Base-by-base conservation (phyloP, 2,113 vertebrate species). In the Anhinga anhinga region DNA sequence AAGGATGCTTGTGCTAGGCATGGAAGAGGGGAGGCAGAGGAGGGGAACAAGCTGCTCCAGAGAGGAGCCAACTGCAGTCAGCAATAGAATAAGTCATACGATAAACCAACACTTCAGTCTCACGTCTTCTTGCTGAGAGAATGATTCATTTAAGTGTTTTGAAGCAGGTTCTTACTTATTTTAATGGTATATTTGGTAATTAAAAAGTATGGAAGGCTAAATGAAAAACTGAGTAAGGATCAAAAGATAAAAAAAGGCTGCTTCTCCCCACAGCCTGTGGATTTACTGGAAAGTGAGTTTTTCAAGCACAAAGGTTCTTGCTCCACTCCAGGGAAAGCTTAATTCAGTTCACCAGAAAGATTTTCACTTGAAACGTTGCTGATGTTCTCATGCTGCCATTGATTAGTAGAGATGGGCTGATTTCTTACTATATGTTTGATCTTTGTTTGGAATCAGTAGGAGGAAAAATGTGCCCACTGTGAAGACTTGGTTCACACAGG, bases 401-500 rank as follows among this genome's bases (percentile, higher is more conserved):
- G 62, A 16, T 87, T 82, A 81, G 49, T 27, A 66, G 34, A 88
- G 34, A 83, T 40, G 32, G 56, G 56, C 61, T 40, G 32, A 63
- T 59, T 87, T 70, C 45, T 83, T 72, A 19, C 29, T 72, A 16
- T 44, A 30, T 34, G 44, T 95, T 88, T 94, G 67, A 62, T 69
- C 92, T 82, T 88, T 94, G 50, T 95, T 93, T 97, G 79, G 92
- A 88, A 97, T 74, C 83, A 86, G 81, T 66, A 93, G 79, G 88
- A 88, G 59, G 15, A 52, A 91, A 79, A 77, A 62, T 18, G 32
- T 87, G 55, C 78, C 74, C 52, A 62, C 71, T 86, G 95, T 86
- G 90, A 91, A 88, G 81, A 66, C 90, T 83, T 79, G 58, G 34
- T 82, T 95, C 61, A 44, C 26, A 44, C 3, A 25, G 71, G 61